These are phyloP conservation scores for Turdus rufiventris DNA, from an alignment of 2,113 vertebrate genomes.

Conservation along the genomic window DNA sequence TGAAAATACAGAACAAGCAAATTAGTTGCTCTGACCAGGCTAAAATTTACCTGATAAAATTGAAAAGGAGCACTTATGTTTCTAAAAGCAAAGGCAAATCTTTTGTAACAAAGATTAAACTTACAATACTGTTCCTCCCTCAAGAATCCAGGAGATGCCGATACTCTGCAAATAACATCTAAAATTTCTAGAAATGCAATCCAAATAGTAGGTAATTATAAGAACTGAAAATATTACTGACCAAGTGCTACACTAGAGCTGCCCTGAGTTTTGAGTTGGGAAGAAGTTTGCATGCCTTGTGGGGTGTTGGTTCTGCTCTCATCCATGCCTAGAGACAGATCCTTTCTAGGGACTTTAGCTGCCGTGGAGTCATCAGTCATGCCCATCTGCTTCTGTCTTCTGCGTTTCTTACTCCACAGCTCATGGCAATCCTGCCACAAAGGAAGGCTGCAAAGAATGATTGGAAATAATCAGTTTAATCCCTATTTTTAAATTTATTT, in stretches of 20 bases:
- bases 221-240: slow-evolving; percentile 68
- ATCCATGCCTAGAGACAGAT: slow-evolving; percentile 86
- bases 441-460: slow-evolving; percentile 80
- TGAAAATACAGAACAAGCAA: not conserved
- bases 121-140: slow-evolving; percentile 25
- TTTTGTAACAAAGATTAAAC: not conserved
- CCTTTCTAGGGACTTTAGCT: slow-evolving; percentile 90
- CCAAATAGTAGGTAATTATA: slow-evolving; percentile 17
- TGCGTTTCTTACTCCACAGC: slow-evolving; percentile 97
- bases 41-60: not conserved
- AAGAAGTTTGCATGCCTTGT: slow-evolving; percentile 84
- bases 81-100: not conserved
- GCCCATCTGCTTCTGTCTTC: slow-evolving; percentile 95
- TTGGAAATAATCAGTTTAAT: not conserved
- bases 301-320: slow-evolving; percentile 96
- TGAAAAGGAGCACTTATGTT: not conserved
- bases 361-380: slow-evolving; percentile 85
- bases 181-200: slow-evolving; percentile 28
- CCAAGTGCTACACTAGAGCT: slow-evolving; percentile 78
- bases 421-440: slow-evolving; percentile 99
- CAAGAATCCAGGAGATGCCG: not conserved
- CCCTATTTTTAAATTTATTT: too few species aligned
- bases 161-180: slow-evolving; percentile 6
- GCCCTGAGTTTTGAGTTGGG: slow-evolving; percentile 82
- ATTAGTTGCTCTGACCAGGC: not conserved